phyloP scores from a whole-genome alignment of 2,888 invertebrate genomes.

The Dynastes maya region DNA sequence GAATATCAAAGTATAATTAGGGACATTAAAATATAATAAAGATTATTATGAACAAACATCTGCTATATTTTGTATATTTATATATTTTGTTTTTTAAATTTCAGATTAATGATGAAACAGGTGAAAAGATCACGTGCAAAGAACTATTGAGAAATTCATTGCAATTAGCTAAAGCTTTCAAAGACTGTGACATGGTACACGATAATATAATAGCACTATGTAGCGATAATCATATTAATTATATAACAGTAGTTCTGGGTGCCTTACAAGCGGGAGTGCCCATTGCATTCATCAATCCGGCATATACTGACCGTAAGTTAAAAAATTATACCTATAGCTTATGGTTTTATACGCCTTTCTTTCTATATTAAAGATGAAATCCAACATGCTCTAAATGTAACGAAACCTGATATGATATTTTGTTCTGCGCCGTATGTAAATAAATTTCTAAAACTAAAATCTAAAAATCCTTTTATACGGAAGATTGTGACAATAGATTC shows the following conservation, averaged over 20 bases:
- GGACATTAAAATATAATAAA: too few species aligned
- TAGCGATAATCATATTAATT: constrained; percentile 79
- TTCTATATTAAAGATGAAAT: constrained; percentile 40
- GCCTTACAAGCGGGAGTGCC: constrained; percentile 42
- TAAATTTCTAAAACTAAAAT: constrained; percentile 41
- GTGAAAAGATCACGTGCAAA: constrained; percentile 7
- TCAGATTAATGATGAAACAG: constrained; percentile 44
- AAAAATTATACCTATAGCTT: neutral
- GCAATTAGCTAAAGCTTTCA: constrained; percentile 32
- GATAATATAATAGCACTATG: constrained; percentile 82
- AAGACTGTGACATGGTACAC: constrained; percentile 9
- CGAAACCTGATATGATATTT: constrained; percentile 45
- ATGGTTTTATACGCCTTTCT: neutral
- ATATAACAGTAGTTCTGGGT: constrained; percentile 73
- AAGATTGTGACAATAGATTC: constrained; percentile 39
- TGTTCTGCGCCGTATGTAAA: constrained; percentile 27
- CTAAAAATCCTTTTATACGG: constrained; percentile 36
- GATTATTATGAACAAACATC: too few species aligned
- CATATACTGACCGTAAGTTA: constrained; percentile 48
- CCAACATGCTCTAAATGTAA: constrained; percentile 35
- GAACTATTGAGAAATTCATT: constrained; percentile 34
- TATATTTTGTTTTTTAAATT: neutral
- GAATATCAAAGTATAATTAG: too few species aligned
- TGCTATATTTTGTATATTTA: too few species aligned
- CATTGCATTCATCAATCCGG: constrained; percentile 42